Conservation (phyloP, 1,140 invertebrate species). For the Drosophila nigrodunni region DNA sequence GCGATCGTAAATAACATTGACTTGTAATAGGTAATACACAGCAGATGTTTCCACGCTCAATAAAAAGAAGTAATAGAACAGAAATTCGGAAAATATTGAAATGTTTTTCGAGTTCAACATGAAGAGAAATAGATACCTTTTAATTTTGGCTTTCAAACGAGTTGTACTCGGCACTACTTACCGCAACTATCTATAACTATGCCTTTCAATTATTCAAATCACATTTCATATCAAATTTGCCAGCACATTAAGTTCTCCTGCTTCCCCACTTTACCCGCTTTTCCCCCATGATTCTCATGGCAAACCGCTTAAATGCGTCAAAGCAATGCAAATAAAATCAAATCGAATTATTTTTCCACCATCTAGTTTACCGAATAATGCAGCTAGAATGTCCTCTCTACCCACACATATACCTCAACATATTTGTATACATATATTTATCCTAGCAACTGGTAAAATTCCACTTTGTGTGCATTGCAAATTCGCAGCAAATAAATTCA, state of each 20-base stretch:
- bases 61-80: neutral
- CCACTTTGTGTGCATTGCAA: slow-evolving; percentile 71
- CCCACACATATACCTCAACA: neutral
- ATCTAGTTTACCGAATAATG: slow-evolving; percentile 48
- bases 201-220: slow-evolving; percentile 41
- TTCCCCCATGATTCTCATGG: slow-evolving; percentile 3
- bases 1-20: slow-evolving; percentile 78
- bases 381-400: slow-evolving; percentile 24
- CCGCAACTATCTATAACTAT: slow-evolving; percentile 26
- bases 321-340: slow-evolving; percentile 82
- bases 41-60: slow-evolving; percentile 62
- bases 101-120: no score
- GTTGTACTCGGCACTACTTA: neutral
- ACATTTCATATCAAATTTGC: slow-evolving; percentile 56
- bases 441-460: slow-evolving; percentile 38
- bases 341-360: slow-evolving; percentile 74
- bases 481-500: slow-evolving; percentile 80
- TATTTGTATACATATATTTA: neutral
- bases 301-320: slow-evolving; percentile 68
- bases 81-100: neutral
- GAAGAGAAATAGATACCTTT: no score
- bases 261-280: neutral
- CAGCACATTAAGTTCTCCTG: slow-evolving; percentile 55
- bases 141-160: neutral
- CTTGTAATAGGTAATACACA: slow-evolving; percentile 59